These are phyloP conservation scores for Corynorhinus townsendii DNA, from an alignment of 2,113 vertebrate species.

Conservation along the genomic window DNA sequence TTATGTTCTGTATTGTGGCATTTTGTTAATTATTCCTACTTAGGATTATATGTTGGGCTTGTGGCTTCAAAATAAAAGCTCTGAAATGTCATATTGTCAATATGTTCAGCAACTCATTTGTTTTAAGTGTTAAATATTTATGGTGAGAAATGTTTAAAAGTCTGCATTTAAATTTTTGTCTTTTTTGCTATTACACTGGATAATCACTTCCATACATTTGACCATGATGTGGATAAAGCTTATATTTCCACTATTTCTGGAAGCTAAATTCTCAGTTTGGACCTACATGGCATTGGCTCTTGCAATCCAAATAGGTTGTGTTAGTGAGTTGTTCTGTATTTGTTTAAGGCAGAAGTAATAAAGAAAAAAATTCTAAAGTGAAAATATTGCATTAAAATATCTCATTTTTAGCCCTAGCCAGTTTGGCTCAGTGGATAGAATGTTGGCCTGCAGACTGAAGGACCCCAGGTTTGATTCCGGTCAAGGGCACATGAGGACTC, in stretches of 20 bases:
- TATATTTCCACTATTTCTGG: background rate
- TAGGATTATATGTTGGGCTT: slow-evolving; percentile 23
- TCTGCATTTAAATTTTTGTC: background rate
- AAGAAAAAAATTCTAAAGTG: background rate
- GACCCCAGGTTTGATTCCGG: too few relatives aligned
- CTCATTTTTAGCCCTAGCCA: background rate
- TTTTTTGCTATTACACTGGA: background rate
- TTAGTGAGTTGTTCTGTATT: background rate
- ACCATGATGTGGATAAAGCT: background rate
- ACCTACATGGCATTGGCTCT: background rate
- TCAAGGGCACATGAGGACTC: too few relatives aligned
- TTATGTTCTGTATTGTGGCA: slow-evolving; percentile 33
- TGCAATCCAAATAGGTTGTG: background rate
- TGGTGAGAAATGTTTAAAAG: background rate
- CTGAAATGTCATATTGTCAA: slow-evolving; percentile 49
- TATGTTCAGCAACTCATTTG: slow-evolving; percentile 32
- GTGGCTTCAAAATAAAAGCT: slow-evolving; percentile 59
- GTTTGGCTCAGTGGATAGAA: too few relatives aligned
- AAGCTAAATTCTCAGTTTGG: background rate
- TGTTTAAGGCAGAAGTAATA: background rate
- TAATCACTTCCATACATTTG: background rate
- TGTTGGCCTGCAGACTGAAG: too few relatives aligned
- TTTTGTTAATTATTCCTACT: slow-evolving; percentile 66
- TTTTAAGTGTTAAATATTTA: slow-evolving; percentile 32
- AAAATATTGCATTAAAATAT: background rate